Evolutionary conservation across 2,797 vertebrate genomes (phyloP).

Genomic region (Podargus strigoides): DNA sequence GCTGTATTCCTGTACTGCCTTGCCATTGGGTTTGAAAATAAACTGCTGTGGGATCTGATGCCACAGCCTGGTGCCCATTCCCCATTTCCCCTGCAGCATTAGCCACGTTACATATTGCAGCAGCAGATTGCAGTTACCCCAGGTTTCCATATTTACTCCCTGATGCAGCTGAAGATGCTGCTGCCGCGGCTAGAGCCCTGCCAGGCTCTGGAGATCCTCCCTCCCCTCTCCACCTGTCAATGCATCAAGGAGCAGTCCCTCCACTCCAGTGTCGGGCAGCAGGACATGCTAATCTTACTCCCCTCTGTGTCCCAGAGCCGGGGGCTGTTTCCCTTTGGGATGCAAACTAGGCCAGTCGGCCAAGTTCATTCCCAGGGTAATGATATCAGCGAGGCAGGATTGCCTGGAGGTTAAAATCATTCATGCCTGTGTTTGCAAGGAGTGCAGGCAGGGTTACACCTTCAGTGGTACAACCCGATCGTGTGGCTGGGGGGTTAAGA

Average conservation of each 20-base stretch:
- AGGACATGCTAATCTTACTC: background rate
- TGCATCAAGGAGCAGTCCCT: background rate
- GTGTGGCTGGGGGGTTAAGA: background rate
- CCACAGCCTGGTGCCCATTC: background rate
- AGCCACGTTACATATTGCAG: background rate
- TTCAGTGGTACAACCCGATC: background rate
- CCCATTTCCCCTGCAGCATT: background rate
- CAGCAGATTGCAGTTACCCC: background rate
- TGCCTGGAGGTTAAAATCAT: slow-evolving; percentile 8
- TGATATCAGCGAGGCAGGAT: background rate
- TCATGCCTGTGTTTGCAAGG: background rate
- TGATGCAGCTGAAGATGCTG: background rate
- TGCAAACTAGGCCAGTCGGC: background rate
- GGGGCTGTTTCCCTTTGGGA: background rate
- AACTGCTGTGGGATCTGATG: slow-evolving; percentile 24
- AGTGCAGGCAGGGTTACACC: background rate
- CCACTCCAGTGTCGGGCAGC: rapidly evolving
- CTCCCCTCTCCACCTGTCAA: background rate
- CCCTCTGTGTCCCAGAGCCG: background rate
- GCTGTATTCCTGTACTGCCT: background rate
- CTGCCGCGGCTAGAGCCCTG: background rate
- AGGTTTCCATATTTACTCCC: background rate
- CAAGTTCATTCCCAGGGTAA: slow-evolving; percentile 19
- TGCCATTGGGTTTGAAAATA: slow-evolving; percentile 28
- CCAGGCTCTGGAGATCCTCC: background rate